Conservation (phyloP, 2,888 invertebrate species). For the Xanthorhoe spadicearia region DNA sequence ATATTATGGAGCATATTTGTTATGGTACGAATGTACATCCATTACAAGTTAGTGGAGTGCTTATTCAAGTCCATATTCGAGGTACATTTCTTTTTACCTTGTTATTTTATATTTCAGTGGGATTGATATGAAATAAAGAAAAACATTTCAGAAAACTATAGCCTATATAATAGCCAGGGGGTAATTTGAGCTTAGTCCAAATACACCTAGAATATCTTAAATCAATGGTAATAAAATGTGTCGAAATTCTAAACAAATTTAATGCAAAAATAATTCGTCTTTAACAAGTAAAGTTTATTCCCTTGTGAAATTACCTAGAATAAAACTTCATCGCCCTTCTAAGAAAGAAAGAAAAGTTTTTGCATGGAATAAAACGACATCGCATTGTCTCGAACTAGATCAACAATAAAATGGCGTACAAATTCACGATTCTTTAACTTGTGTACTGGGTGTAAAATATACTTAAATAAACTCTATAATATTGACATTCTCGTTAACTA, state of each 20-base stretch:
- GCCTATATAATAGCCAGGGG: too few relatives aligned
- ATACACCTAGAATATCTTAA: too few relatives aligned
- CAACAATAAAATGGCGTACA: not conserved
- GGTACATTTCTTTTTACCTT: not conserved
- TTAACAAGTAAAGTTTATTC: too few relatives aligned
- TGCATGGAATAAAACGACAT: not conserved
- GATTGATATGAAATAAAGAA: too few relatives aligned
- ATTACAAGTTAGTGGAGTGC: slow-evolving; percentile 5
- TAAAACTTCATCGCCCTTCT: not conserved
- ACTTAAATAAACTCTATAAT: too few relatives aligned
- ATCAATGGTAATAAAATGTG: too few relatives aligned
- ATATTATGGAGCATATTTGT: slow-evolving; percentile 26
- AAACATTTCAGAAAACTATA: too few relatives aligned
- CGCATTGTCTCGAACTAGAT: not conserved
- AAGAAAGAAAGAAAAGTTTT: not conserved
- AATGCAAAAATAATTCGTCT: too few relatives aligned
- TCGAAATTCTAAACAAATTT: too few relatives aligned
- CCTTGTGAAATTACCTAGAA: not conserved
- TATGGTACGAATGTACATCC: not conserved
- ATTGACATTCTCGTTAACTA: too few relatives aligned
- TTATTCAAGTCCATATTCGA: slow-evolving; percentile 1
- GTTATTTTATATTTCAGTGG: too few relatives aligned
- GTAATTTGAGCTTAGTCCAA: too few relatives aligned
- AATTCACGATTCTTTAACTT: slow-evolving; percentile 1
- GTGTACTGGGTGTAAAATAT: not conserved